These are phyloP conservation scores for Argynnis bischoffii DNA, from an alignment of 2,888 invertebrate genomes.

Conservation along the genomic window DNA sequence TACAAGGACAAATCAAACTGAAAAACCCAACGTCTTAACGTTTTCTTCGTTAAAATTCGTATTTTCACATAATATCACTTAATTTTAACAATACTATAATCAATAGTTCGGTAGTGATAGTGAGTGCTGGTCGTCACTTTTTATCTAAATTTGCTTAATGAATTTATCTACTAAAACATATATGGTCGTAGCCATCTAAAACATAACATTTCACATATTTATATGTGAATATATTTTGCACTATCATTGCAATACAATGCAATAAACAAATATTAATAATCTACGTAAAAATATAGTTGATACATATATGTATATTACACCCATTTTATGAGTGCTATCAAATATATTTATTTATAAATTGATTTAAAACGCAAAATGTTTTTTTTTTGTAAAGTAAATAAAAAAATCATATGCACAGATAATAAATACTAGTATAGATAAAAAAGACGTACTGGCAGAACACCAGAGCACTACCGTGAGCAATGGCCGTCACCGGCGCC, in stretches of 20 bases:
- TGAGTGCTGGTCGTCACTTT: slow-evolving; percentile 60
- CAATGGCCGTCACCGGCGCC: slow-evolving; percentile 76
- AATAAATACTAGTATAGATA: slow-evolving; percentile 16
- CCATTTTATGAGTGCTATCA: too few species aligned
- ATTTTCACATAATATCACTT: slow-evolving; percentile 81
- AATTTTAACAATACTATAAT: slow-evolving; percentile 69
- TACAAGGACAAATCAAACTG: slow-evolving; percentile 80
- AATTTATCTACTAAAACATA: slow-evolving; percentile 1
- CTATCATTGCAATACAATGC: too few species aligned
- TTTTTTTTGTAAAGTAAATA: background rate
- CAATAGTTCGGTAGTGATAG: slow-evolving; percentile 70
- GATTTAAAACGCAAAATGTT: background rate
- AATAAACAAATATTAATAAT: too few species aligned
- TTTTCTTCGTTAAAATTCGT: slow-evolving; percentile 81
- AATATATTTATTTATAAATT: too few species aligned
- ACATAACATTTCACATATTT: background rate
- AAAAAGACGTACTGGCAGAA: slow-evolving; percentile 40
- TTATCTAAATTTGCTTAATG: background rate
- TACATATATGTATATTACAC: too few species aligned
- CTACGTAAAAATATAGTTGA: too few species aligned
- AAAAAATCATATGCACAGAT: slow-evolving; percentile 6
- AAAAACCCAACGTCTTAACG: slow-evolving; percentile 76
- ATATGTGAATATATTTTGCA: too few species aligned
- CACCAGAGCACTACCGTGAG: slow-evolving; percentile 72
- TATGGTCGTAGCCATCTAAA: slow-evolving; percentile 10